Conservation (phyloP, 2,797 vertebrate species). For the Morus bassanus region DNA sequence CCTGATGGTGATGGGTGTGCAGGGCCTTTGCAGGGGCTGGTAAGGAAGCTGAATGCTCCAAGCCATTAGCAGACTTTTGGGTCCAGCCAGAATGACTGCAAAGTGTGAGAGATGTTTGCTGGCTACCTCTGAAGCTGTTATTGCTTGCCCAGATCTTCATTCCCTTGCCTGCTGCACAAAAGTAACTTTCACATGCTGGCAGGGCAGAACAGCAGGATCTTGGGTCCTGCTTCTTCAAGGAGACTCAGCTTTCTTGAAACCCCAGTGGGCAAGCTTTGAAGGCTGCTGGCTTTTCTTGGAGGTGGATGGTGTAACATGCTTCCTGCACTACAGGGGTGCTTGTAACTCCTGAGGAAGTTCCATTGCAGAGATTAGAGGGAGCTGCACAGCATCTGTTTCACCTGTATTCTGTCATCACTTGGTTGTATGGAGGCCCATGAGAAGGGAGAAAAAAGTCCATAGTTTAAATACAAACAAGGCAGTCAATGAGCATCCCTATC, state of each 20-base stretch:
- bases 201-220: not conserved
- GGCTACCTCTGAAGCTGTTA: not conserved
- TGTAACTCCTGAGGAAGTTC: not conserved
- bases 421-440: not conserved
- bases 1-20: not conserved
- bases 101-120: not conserved
- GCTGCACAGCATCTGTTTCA: not conserved
- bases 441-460: not conserved
- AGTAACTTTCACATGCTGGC: not conserved
- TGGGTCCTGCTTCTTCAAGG: not conserved
- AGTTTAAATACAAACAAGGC: not conserved
- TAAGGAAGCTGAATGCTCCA: not conserved
- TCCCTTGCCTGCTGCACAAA: not conserved
- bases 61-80: not conserved
- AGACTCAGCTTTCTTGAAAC: not conserved
- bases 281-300: not conserved
- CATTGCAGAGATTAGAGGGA: not conserved
- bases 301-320: not conserved
- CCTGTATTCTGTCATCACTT: not conserved
- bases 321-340: not conserved
- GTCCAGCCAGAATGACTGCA: not conserved
- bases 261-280: not conserved
- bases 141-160: not conserved
- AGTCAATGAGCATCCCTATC: constrained; percentile 13
- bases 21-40: not conserved